These are phyloP conservation scores for Pseudochirops cupreus DNA, from an alignment of 2,797 vertebrate species.

Conservation along the genomic window DNA sequence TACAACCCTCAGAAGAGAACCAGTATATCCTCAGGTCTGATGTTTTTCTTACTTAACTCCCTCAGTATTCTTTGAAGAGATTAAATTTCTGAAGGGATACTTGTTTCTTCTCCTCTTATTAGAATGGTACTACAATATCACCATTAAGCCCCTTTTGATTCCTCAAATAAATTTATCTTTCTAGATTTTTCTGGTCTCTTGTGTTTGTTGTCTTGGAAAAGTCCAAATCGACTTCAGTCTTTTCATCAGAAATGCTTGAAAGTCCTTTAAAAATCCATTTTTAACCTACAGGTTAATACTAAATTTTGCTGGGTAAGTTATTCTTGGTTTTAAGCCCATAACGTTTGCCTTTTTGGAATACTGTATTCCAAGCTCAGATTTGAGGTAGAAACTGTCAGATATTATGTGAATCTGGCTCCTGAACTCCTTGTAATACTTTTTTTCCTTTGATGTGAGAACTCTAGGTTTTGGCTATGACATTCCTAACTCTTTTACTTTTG, in stretches of 20 bases:
- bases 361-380: background rate
- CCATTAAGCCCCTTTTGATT: background rate
- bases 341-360: background rate
- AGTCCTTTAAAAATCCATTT: background rate
- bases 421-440: background rate
- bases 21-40: background rate
- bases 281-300: background rate
- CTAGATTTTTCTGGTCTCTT: background rate
- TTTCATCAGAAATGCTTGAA: background rate
- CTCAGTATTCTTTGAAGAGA: background rate
- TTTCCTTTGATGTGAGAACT: background rate
- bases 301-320: background rate
- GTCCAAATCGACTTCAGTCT: background rate
- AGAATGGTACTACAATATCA: background rate
- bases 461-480: background rate
- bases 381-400: background rate
- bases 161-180: background rate
- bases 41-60: background rate
- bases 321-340: background rate
- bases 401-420: background rate
- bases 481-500: background rate
- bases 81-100: background rate
- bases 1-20: background rate
- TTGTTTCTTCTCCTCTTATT: background rate
- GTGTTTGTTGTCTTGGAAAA: background rate